A percentile compares a stretch with the other conserved stretches of the same genome.
These are phyloP conservation scores for Madoqua kirkii DNA, from an alignment of 2,113 vertebrate species.

Conservation along the genomic window DNA sequence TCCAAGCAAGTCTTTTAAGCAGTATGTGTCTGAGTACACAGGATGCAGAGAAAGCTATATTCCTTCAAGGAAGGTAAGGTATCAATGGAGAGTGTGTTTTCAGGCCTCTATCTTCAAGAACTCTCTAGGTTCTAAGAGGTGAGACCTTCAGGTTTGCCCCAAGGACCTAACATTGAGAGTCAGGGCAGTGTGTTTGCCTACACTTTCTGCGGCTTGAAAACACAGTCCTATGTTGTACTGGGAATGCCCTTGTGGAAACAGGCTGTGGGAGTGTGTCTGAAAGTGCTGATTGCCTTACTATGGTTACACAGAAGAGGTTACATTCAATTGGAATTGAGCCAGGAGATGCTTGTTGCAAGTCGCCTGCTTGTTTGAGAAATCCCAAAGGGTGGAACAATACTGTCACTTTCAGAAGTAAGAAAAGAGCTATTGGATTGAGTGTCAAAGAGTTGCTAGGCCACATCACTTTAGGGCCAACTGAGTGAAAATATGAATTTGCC, in stretches of 20 bases:
- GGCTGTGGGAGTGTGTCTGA: not conserved
- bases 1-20: not conserved
- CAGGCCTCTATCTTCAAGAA: not conserved
- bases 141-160: not conserved
- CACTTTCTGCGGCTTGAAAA: not conserved
- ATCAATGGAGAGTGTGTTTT: not conserved
- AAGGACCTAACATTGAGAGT: not conserved
- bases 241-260: not conserved
- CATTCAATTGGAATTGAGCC: not conserved
- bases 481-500: not conserved
- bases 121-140: not conserved
- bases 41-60: not conserved
- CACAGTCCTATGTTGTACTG: not conserved
- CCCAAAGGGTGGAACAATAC: not conserved
- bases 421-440: not conserved
- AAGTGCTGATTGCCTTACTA: not conserved
- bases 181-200: not conserved
- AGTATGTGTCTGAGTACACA: not conserved
- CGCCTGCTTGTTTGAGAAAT: not conserved
- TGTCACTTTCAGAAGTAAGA: not conserved
- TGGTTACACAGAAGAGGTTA: not conserved
- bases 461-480: fast-evolving
- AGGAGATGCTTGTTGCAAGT: fast-evolving
- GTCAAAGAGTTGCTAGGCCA: not conserved
- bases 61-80: not conserved